These are phyloP conservation scores for Ctena decussata DNA, from an alignment of 2,888 invertebrate genomes.

Conservation along the genomic window DNA sequence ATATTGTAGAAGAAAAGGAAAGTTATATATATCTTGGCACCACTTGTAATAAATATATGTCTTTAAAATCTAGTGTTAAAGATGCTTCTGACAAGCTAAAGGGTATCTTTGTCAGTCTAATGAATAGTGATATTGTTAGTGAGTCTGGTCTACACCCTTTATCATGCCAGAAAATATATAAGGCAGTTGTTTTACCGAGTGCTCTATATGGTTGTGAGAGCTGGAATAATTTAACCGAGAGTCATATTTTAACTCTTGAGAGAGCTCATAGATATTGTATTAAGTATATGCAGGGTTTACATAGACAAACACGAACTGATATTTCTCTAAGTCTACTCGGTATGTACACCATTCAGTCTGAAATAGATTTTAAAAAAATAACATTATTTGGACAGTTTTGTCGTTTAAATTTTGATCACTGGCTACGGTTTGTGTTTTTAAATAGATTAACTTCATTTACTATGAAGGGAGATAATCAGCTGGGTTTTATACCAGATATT, in stretches of 20 bases:
- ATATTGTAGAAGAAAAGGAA: neutral
- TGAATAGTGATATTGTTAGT: neutral
- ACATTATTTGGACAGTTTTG: conserved; percentile 32
- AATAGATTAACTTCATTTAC: neutral
- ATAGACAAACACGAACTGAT: conserved; percentile 19
- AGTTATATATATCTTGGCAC: conserved; percentile 20
- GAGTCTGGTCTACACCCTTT: conserved; percentile 12
- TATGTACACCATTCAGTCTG: conserved; percentile 22
- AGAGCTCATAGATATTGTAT: conserved; percentile 35
- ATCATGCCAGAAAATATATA: conserved; percentile 19
- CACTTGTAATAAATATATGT: neutral
- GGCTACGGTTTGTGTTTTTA: conserved; percentile 4
- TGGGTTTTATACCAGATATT: conserved; percentile 10
- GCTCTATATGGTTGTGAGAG: conserved; percentile 42
- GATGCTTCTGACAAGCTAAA: conserved; percentile 20
- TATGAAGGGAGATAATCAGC: neutral
- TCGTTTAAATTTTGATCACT: conserved; percentile 6
- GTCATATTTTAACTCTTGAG: conserved; percentile 14
- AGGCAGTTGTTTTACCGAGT: conserved; percentile 23
- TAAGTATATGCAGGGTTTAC: conserved; percentile 25
- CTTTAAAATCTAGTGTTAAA: conserved; percentile 1
- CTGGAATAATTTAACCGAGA: conserved; percentile 18
- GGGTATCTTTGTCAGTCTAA: neutral
- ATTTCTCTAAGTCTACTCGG: conserved; percentile 18
- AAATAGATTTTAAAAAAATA: conserved; percentile 42